Base-by-base conservation (phyloP, 2,113 vertebrate genomes). In the Pao palembangensis region DNA sequence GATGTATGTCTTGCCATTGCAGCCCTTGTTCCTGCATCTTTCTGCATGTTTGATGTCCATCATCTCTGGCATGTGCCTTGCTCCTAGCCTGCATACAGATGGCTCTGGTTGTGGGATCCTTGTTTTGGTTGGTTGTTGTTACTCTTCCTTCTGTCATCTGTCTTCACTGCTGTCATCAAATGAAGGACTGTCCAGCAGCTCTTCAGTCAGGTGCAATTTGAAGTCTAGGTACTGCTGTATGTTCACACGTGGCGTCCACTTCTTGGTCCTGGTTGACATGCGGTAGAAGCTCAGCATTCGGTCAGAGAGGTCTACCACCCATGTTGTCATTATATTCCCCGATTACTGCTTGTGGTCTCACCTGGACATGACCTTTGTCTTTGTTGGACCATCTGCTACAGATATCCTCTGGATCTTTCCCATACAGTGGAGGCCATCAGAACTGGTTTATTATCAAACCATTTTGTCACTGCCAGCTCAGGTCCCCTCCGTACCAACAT, bases 81-180 rank as follows among this genome's bases (percentile, higher is more conserved):
- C 54, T 67, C 71, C 64, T 25, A 23, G 43, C 46, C n/a, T 68
- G 28, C 12, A 21, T 1, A 64, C 47, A 57, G 52, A 76, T 65
- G 51, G 34, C 51, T 79, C 69, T 63, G 56, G 61, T 71, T 79
- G 60, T 53, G 54, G 69, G 16, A 76, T 71, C 48, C 56, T 67
- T 28, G 6, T 55, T 70, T 77, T 67, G 4, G 14, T 58, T 69
- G 60, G 58, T 79, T 75, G 67, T 31, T 71, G 43, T 63, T 81
- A 71, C 20, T 77, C 66, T 63, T 57, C 52, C 13, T 80, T 58
- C 46, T 62, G 6, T 74, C 42, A 31, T 72, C 51, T 57, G 47
- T 49, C 41, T 42, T 42, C 41, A 42, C 16, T 55, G 17, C 52
- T 55, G 51, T 51, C 19, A 23, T 68, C 50, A 60, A 56, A 20